These are phyloP conservation scores for Serinus canaria DNA, from an alignment of 2,113 vertebrate species.

Conservation along the genomic window DNA sequence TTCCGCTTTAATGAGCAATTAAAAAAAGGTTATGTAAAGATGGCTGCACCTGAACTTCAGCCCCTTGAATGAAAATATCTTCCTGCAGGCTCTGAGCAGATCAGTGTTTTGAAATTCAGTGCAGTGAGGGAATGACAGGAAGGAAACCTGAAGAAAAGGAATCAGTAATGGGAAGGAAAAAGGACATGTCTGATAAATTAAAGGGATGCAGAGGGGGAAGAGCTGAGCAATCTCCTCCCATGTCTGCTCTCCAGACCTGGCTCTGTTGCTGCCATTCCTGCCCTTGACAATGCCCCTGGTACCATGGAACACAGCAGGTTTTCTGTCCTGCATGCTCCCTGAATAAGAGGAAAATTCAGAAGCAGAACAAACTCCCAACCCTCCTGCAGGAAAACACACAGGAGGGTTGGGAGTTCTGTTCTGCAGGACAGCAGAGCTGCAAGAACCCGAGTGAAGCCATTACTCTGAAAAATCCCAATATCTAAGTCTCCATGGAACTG, in stretches of 20 bases:
- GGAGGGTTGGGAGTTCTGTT: no score
- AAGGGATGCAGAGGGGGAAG: background rate
- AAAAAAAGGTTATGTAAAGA: conserved; percentile 45
- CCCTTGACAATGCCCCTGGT: background rate
- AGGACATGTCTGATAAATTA: background rate
- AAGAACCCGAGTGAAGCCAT: background rate
- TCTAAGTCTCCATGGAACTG: background rate
- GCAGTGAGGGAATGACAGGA: background rate
- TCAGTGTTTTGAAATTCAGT: background rate
- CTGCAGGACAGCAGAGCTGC: accelerated
- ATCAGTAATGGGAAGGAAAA: background rate
- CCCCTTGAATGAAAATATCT: background rate
- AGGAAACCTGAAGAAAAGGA: background rate
- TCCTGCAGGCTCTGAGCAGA: background rate
- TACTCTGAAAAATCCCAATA: background rate
- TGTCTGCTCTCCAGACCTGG: background rate
- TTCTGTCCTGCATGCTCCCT: background rate
- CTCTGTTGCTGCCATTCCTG: background rate
- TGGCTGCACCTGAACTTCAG: background rate
- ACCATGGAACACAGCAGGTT: background rate
- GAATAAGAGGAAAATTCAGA: background rate
- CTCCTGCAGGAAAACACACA: background rate
- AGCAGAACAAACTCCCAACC: background rate
- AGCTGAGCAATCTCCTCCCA: background rate
- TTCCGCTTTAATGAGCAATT: conserved; percentile 32